Percentiles rank a stretch among this genome's conserved stretches.
Evolutionary conservation across 2,797 vertebrate species (phyloP).

Genomic region (Malurus splendens): DNA sequence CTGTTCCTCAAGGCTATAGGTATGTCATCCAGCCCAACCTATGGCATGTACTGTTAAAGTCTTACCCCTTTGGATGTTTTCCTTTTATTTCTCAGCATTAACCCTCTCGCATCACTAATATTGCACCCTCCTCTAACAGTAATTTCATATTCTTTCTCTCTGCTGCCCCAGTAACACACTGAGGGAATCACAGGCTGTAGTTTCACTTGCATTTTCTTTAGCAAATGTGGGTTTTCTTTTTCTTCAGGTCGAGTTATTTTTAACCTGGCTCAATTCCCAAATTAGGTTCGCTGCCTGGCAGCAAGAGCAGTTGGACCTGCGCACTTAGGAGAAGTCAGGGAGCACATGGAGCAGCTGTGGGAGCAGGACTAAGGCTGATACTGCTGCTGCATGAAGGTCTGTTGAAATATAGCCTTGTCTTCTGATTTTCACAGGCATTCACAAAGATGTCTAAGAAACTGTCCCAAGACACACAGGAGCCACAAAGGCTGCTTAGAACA

Average conservation of each 20-base stretch:
- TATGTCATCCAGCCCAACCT: background rate
- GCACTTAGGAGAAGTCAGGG: background rate
- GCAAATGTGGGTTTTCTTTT: rapidly evolving
- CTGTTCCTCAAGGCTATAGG: background rate
- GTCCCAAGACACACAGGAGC: background rate
- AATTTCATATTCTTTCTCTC: background rate
- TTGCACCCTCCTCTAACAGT: background rate
- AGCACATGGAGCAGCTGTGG: background rate
- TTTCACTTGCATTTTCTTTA: background rate
- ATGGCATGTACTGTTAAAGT: background rate
- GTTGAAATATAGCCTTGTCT: background rate
- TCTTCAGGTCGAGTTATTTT: slow-evolving; percentile 20
- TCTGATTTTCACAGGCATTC: background rate
- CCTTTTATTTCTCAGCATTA: background rate
- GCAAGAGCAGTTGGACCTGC: background rate
- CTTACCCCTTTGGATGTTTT: background rate
- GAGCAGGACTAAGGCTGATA: background rate
- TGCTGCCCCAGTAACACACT: background rate
- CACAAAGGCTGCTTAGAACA: background rate
- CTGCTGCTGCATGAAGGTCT: background rate
- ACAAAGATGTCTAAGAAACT: background rate
- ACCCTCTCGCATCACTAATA: background rate
- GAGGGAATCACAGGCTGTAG: background rate
- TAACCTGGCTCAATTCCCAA: slow-evolving; percentile 2
- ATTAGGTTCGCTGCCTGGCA: background rate